phyloP scores from a whole-genome alignment of 2,797 vertebrate genomes.

The Chlorospingus flavigularis region DNA sequence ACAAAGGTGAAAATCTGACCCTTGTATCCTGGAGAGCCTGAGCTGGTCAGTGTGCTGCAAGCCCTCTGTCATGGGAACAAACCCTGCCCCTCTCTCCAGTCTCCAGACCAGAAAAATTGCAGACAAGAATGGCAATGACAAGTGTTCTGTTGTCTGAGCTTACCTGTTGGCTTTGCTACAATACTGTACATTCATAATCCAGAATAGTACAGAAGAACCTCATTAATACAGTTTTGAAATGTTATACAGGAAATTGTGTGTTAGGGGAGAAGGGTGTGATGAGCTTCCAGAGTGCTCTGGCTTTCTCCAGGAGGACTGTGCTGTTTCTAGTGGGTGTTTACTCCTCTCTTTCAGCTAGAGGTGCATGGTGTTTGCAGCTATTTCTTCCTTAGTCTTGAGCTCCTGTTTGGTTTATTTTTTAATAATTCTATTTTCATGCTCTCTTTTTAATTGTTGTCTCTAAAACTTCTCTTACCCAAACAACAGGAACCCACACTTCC shows the following conservation, averaged over 20 bases:
- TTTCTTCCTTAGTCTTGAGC: neutral
- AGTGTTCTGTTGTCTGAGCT: neutral
- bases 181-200: neutral
- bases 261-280: neutral
- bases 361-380: neutral
- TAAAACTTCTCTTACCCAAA: neutral
- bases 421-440: neutral
- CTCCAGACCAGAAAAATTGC: neutral
- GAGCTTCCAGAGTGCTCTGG: neutral
- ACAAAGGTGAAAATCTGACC: neutral
- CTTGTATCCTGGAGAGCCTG: neutral
- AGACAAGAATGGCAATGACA: neutral
- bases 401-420: neutral
- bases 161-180: neutral
- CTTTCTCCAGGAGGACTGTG: neutral
- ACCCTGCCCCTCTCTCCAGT: neutral
- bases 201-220: neutral
- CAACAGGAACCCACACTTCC: accelerated
- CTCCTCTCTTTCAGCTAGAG: neutral
- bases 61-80: neutral
- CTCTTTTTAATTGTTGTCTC: neutral
- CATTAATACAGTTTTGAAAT: neutral
- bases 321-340: neutral
- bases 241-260: neutral
- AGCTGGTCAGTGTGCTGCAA: neutral